phyloP scores from a whole-genome alignment of 2,888 invertebrate genomes.

The Platerodrilus igneus region DNA sequence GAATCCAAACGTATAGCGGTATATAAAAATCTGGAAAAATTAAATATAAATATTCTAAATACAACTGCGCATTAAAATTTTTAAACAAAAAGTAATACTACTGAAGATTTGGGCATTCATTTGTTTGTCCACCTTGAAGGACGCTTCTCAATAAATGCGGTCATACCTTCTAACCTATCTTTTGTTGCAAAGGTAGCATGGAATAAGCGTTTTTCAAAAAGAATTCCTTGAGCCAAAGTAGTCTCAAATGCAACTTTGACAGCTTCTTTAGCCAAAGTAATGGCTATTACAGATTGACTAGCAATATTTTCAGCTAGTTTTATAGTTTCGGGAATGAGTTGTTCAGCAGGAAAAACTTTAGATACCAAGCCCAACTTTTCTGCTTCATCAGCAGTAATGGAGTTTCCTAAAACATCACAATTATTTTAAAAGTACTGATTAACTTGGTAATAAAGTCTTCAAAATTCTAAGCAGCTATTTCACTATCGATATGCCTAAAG shows the following conservation, averaged over 20 bases:
- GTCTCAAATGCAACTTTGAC: constrained; percentile 89
- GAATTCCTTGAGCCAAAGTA: constrained; percentile 80
- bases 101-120: constrained; percentile 47
- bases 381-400: constrained; percentile 85
- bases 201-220: constrained; percentile 85
- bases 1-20: no score
- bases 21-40: no score
- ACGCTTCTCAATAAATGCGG: constrained; percentile 92
- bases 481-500: no score
- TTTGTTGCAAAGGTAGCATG: constrained; percentile 92
- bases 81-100: no score
- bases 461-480: no score
- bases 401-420: constrained; percentile 52
- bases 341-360: constrained; percentile 82
- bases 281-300: constrained; percentile 77
- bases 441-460: neutral
- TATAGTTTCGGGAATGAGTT: constrained; percentile 82
- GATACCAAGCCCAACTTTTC: constrained; percentile 86
- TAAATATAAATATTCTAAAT: no score
- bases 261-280: constrained; percentile 82
- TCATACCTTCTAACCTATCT: constrained; percentile 96
- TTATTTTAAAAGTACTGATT: neutral
- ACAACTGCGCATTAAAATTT: no score
- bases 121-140: constrained; percentile 78
- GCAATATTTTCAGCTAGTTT: constrained; percentile 93